Evolutionary conservation across 2,797 vertebrate genomes (phyloP).

Genomic region (Gambelia wislizenii): DNA sequence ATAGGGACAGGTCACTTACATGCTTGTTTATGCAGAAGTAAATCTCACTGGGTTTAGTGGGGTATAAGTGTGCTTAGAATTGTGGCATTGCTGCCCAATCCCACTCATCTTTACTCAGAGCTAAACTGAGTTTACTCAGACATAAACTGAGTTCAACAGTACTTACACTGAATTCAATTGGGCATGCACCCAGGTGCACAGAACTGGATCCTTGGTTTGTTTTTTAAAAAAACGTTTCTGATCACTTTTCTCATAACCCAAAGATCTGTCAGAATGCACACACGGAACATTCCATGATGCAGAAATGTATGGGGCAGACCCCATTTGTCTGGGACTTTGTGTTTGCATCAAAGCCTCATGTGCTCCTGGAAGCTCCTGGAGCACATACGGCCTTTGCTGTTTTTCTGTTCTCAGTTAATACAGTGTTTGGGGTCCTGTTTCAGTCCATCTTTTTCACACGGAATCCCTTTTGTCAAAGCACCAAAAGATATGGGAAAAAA

Average conservation of each 20-base stretch:
- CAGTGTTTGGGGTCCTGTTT: accelerated
- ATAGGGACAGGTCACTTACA: background rate
- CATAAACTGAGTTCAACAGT: background rate
- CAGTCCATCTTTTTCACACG: background rate
- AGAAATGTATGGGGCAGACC: background rate
- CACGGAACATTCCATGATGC: background rate
- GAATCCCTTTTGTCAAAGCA: background rate
- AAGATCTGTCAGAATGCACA: background rate
- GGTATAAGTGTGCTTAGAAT: background rate
- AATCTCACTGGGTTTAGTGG: background rate
- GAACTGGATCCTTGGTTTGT: background rate
- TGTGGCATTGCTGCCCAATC: background rate
- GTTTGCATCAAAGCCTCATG: background rate
- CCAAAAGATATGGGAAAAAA: background rate
- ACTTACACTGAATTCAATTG: background rate
- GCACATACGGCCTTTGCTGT: background rate
- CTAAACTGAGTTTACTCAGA: background rate
- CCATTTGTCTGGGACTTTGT: background rate
- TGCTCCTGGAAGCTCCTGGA: background rate
- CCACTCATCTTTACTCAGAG: background rate
- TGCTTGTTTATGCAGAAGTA: background rate
- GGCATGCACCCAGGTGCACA: background rate
- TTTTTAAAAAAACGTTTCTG: background rate
- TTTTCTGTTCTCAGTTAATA: conserved; percentile 16
- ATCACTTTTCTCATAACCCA: background rate